Evolutionary conservation across 2,888 invertebrate genomes (phyloP), one percentile per base, ranked within the genome.

Genomic region (Oasisia sp.): DNA sequence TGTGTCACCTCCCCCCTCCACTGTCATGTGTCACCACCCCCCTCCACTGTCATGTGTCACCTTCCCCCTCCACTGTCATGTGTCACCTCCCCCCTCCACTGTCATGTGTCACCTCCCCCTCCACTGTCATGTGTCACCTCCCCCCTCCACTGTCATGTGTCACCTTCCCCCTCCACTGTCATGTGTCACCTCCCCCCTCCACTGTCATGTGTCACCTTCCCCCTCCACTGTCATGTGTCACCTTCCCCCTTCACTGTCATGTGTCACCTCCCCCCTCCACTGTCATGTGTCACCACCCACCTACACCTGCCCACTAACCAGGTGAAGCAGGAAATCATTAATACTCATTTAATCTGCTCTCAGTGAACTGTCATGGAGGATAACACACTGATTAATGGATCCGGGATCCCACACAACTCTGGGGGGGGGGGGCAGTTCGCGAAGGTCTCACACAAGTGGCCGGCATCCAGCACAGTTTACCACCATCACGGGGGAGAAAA

Each of bases 261-360:
- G n/a, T n/a, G n/a, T n/a, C n/a, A n/a, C n/a, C 27, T 14, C 5
- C 58, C 19, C 19, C 19, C 58, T 14, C 12, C 11, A 5, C 58
- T 27, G 27, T 58, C 19, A 58, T 58, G 27, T 58, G 19, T 58
- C 58, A 19, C 27, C 74, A 74, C 27, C n/a, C 38, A 38, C 38
- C 74, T 74, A 7, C 74, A n/a, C 50, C 50, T 50, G 50, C 74
- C 74, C n/a, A 74, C 74, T 74, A 74, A 74, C 74, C 74, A 74
- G 74, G 74, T 74, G 74, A 74, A 74, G n/a, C 74, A 74, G 74
- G 74, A 74, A 74, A 74, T 74, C 74, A 74, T 74, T 74, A 74
- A 74, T 74, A 74, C 74, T 74, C n/a, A 74, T 74, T 74, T 74
- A 74, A 74, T 74, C n/a, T 74, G 74, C 74, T 74, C 74, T 74